Base-by-base conservation (phyloP, 2,888 invertebrate species). In the Apamea anceps region DNA sequence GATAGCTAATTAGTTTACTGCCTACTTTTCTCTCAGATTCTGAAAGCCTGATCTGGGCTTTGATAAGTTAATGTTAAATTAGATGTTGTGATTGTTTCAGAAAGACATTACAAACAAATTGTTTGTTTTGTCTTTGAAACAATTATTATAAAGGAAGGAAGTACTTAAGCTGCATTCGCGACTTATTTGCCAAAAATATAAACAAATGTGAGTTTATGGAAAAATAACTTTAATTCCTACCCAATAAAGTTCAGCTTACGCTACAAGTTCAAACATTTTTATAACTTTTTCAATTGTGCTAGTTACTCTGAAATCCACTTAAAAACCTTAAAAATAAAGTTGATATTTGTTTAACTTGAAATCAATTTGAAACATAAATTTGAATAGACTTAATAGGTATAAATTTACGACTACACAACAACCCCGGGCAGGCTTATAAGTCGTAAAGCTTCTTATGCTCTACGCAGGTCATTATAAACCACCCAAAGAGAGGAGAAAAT, bases 1-100 rank as follows among this genome's bases (percentile, higher is more conserved):
- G 37, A 25, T 37, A 37, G 75, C 28, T 62, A 80, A 81, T 81
- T 75, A 57, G 13, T 57, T 62, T 54, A 63, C 28, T 25, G 28
- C 3, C 15, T 62, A 25, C 28, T 75, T 60, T 75, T 62, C 18
- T 54, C 18, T 37, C 10, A 7, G 28, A 12, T 1, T 67, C 42
- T 8, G 21, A 32, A 32, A 80, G n/a, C 66, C 57, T 65, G 32
- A 60, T 51, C 37, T 5, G 65, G 48, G 28, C 0, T 60, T 15
- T 42, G 66, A 74, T 67, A 32, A 32, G n/a, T n/a, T 32, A 57
- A 48, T 66, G 21, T 2, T 21, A 4, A 37, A 51, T 7, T 45
- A 75, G 32, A 32, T 48, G n/a, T 32, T 21, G 21, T 32, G 28
- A 48, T 48, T 57, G 12, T 51, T 65, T 48, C 13, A 10, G 45